Evolutionary conservation across 2,888 invertebrate genomes (phyloP).

Genomic region (Drosophila anomelani): DNA sequence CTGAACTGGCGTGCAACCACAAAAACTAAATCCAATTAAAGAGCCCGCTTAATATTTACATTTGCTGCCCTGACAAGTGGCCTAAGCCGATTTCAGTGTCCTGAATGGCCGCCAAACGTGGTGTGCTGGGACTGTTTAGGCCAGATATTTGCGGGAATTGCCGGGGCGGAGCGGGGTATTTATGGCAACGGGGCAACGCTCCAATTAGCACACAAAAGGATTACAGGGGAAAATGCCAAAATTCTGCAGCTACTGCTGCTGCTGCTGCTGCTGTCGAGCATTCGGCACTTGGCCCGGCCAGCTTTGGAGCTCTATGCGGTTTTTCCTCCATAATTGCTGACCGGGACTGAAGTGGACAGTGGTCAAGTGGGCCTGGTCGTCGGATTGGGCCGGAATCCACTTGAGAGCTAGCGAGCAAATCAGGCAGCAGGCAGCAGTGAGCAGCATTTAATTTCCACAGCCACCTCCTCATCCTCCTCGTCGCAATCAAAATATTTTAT

Average conservation of each 20-base stretch:
- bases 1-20: constrained; percentile 8
- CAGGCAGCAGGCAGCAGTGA: constrained; percentile 56
- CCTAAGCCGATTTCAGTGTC: constrained; percentile 64
- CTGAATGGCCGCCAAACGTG: constrained; percentile 13
- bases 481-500: constrained; percentile 62
- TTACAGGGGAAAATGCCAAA: constrained; percentile 64
- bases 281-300: constrained; percentile 43
- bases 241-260: constrained; percentile 35
- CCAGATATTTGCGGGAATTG: constrained; percentile 47
- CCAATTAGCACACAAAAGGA: constrained; percentile 77
- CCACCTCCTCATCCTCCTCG: constrained; percentile 1
- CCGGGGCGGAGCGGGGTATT: constrained; percentile 36
- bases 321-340: constrained; percentile 59
- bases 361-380: constrained; percentile 24
- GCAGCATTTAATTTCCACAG: constrained; percentile 66
- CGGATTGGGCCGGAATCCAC: constrained; percentile 41
- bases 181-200: constrained; percentile 64
- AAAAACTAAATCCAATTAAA: constrained; percentile 40
- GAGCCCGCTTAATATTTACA: constrained; percentile 54
- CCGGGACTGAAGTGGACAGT: constrained; percentile 35
- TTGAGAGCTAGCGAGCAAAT: constrained; percentile 48
- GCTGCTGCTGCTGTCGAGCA: constrained; percentile 4
- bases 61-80: constrained; percentile 58
- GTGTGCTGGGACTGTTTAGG: constrained; percentile 56
- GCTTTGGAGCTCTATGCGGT: constrained; percentile 49